A percentile compares a stretch with the other conserved stretches of the same genome.
phyloP scores from a whole-genome alignment of 2,888 invertebrate species.

The Lithophane semibrunnea region DNA sequence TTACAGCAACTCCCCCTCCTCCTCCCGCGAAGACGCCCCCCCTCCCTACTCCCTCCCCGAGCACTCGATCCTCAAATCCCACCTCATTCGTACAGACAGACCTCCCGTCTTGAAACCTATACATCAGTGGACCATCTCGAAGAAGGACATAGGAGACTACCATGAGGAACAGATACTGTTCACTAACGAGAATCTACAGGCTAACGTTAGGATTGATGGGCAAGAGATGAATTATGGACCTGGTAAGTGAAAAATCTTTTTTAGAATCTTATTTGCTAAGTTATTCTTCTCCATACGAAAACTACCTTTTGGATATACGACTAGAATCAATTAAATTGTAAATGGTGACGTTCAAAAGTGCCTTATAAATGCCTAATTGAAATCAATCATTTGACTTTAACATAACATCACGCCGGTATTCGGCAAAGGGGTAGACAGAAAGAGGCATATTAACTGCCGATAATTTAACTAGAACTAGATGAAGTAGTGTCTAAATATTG shows the following conservation, averaged over 20 bases:
- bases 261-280: background rate
- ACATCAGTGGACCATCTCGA: constrained; percentile 89
- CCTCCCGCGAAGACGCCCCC: constrained; percentile 79
- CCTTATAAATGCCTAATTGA: no score
- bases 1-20: constrained; percentile 79
- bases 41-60: constrained; percentile 85
- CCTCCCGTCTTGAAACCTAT: constrained; percentile 75
- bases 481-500: no score
- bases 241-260: constrained; percentile 71
- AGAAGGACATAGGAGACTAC: constrained; percentile 85
- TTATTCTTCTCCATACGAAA: background rate
- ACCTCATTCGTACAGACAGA: constrained; percentile 80
- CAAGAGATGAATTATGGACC: constrained; percentile 86
- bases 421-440: no score
- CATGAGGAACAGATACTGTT: constrained; percentile 88
- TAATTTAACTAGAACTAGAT: no score
- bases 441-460: no score
- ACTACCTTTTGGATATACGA: no score
- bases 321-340: no score
- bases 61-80: constrained; percentile 87
- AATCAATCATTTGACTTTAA: background rate
- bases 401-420: no score
- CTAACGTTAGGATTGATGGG: constrained; percentile 77
- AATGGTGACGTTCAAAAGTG: no score
- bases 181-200: constrained; percentile 85